Evolutionary conservation across 2,113 vertebrate species (phyloP).

Genomic region (Myocastor coypus): DNA sequence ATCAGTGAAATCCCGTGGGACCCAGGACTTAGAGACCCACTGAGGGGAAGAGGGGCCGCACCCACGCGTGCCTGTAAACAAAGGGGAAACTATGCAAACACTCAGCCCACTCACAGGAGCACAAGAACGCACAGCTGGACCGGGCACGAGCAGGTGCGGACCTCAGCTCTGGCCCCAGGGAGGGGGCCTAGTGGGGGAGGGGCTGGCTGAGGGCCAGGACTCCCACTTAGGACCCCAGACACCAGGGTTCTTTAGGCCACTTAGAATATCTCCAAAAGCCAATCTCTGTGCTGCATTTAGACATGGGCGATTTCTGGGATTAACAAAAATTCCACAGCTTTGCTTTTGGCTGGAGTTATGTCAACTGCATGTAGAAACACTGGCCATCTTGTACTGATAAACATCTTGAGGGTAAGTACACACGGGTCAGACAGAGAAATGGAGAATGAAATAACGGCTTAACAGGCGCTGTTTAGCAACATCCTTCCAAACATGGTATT

Average conservation of each 20-base stretch:
- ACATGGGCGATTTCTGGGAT: slow-evolving; percentile 30
- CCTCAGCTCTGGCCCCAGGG: not conserved
- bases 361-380: slow-evolving; percentile 23
- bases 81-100: slow-evolving; percentile 8
- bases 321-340: slow-evolving; percentile 38
- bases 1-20: not conserved
- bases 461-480: not conserved
- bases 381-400: slow-evolving; percentile 22
- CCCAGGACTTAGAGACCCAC: not conserved
- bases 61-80: slow-evolving; percentile 31
- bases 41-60: not conserved
- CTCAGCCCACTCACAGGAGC: not conserved
- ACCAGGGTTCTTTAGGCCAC: not conserved
- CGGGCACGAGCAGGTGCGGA: slow-evolving; percentile 18
- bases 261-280: slow-evolving; percentile 41
- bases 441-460: not conserved
- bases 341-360: slow-evolving; percentile 51
- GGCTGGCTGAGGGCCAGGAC: fast-evolving
- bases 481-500: slow-evolving; percentile 32
- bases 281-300: not conserved
- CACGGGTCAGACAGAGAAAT: slow-evolving; percentile 18
- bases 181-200: not conserved
- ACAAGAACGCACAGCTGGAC: slow-evolving; percentile 12
- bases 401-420: not conserved
- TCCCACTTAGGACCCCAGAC: not conserved